A percentile compares a stretch with the other conserved stretches of the same genome.
Evolutionary conservation across 2,113 vertebrate species (phyloP).

Genomic region (Ariopsis seemanni): DNA sequence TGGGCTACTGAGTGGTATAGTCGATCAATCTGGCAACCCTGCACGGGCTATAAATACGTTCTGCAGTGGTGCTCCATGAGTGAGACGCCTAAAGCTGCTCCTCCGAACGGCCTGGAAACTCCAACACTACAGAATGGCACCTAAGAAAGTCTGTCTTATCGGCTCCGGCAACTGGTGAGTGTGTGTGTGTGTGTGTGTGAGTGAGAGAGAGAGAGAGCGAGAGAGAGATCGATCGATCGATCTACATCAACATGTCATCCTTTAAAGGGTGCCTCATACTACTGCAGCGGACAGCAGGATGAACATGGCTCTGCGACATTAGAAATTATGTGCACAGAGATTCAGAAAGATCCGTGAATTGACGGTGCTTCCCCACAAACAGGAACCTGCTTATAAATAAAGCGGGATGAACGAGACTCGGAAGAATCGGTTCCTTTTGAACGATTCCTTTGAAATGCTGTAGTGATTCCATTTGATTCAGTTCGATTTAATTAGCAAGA

Average conservation of each 20-base stretch:
- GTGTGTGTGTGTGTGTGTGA: background rate
- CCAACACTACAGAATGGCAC: constrained; percentile 54
- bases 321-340: background rate
- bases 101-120: constrained; percentile 20
- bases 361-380: background rate
- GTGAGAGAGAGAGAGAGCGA: background rate
- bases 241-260: background rate
- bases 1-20: no score
- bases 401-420: background rate
- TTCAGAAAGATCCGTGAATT: background rate
- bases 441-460: background rate
- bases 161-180: constrained; percentile 97
- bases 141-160: constrained; percentile 86
- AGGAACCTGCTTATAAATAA: background rate
- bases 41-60: constrained; percentile 11
- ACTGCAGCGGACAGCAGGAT: background rate
- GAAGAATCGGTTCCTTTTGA: constrained; percentile 10
- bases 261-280: background rate
- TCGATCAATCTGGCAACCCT: constrained; percentile 18
- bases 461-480: background rate
- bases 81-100: background rate
- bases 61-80: background rate
- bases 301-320: no score
- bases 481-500: background rate
- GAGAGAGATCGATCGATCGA: background rate